phyloP scores from a whole-genome alignment of 2,113 vertebrate species.

The Pseudopipra pipra region DNA sequence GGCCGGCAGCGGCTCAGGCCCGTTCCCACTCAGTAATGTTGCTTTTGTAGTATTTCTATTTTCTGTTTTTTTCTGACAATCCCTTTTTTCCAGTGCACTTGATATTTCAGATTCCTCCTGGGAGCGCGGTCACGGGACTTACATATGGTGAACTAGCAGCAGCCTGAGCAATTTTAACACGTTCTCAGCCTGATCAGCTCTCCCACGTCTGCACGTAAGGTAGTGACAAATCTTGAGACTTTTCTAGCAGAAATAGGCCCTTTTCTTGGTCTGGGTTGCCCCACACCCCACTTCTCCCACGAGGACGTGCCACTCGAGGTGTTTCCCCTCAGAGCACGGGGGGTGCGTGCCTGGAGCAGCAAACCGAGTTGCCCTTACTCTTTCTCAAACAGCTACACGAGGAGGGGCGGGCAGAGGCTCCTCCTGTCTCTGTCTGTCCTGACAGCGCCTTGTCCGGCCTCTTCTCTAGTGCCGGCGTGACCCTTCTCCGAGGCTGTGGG shows the following conservation, averaged over 20 bases:
- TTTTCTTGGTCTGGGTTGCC: background rate
- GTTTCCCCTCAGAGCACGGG: constrained; percentile 8
- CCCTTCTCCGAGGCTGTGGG: background rate
- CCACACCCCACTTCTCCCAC: background rate
- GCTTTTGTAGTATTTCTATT: constrained; percentile 63
- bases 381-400: background rate
- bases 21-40: constrained; percentile 16
- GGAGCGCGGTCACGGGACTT: background rate
- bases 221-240: background rate
- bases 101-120: constrained; percentile 27
- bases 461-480: background rate
- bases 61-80: constrained; percentile 55
- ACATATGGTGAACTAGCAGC: background rate
- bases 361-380: background rate
- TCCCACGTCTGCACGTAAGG: background rate
- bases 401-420: background rate
- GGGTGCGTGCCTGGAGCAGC: background rate
- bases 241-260: background rate
- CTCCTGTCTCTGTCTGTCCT: background rate
- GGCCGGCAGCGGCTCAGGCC: background rate
- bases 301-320: background rate
- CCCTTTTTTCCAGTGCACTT: constrained; percentile 48
- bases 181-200: constrained; percentile 26
- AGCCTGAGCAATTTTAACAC: constrained; percentile 15
- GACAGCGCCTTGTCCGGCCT: rapidly evolving